These are phyloP conservation scores for Galago senegalensis DNA, from an alignment of 2,797 vertebrate species.

Conservation along the genomic window DNA sequence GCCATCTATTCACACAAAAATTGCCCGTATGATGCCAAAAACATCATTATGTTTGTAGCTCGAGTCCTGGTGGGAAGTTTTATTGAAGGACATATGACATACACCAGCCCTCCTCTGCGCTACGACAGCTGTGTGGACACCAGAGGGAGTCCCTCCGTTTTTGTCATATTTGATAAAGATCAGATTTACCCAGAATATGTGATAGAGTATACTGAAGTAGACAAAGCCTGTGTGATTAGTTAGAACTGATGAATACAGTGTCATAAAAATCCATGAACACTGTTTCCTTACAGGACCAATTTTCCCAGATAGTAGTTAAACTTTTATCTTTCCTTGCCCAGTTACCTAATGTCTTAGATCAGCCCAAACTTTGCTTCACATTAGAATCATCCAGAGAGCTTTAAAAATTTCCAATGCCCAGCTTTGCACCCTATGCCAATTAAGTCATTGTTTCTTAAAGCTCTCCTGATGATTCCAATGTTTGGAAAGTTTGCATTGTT, in stretches of 20 bases:
- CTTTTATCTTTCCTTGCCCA: not conserved
- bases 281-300: not conserved
- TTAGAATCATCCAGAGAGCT: not conserved
- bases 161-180: slow-evolving; percentile 94
- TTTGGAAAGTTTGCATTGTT: not conserved
- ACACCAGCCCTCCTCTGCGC: slow-evolving; percentile 68
- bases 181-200: slow-evolving; percentile 96
- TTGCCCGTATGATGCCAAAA: not conserved
- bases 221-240: slow-evolving; percentile 78
- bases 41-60: slow-evolving; percentile 87
- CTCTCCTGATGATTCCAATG: not conserved
- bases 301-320: not conserved
- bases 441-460: not conserved
- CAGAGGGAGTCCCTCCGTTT: slow-evolving; percentile 90
- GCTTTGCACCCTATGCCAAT: not conserved
- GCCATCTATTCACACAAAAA: slow-evolving; percentile 85
- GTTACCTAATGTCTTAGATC: not conserved
- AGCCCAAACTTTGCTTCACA: not conserved
- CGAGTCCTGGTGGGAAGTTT: slow-evolving; percentile 88
- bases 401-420: not conserved
- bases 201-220: slow-evolving; percentile 90
- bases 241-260: slow-evolving; percentile 16
- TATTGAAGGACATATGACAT: slow-evolving; percentile 22
- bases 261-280: not conserved
- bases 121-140: slow-evolving; percentile 95